Base-by-base conservation (phyloP, 1,140 invertebrate genomes). In the Drosophila gunungcola region DNA sequence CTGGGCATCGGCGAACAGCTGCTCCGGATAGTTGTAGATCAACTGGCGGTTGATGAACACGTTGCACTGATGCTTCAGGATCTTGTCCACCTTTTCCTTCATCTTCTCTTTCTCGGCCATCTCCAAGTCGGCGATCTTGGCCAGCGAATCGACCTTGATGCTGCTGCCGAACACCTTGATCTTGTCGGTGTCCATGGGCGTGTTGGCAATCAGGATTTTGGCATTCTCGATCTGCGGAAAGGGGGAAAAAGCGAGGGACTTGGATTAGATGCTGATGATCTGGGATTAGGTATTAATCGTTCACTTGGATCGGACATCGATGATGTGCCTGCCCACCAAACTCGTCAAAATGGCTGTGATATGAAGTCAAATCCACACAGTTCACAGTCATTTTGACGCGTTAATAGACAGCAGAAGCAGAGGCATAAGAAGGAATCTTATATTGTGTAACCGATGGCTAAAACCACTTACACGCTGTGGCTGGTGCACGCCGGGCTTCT, bases 1-100 rank as follows among this genome's bases (percentile, higher is more conserved):
- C 63, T 97, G 97, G 69, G 97, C 97, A 95, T 99, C 99, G 54
- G 99, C 98, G 93, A 99, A 99, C 56, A 99, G 93, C 93, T 99
- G 99, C 93, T 99, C 99, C 1, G 99, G 99, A 92, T 99, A 99
- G 93, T 99, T 99, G 94, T 99, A 99, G 91, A 99, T 99, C 49
- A 99, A 93, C 93, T 99, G 99, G 94, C 96, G 96, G 93, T 99
- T 99, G 85, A 99, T 99, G 88, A 99, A 99, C 0, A 99, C 99
- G 93, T 99, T 99, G 93, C 97, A 97, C 63, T 98, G 97, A 93
- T 99, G 98, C 78, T 96, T 96, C 6, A 99, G 91, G 69, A 99
- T 99, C 93, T 98, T 99, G 72, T 98, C 96, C 1, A 99, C 98
- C 95, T 99, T 99, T 73, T 99, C 97, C 92, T 99, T 99, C 99